Base-by-base conservation (phyloP, 2,888 invertebrate species). In the Melipona bicolor region DNA sequence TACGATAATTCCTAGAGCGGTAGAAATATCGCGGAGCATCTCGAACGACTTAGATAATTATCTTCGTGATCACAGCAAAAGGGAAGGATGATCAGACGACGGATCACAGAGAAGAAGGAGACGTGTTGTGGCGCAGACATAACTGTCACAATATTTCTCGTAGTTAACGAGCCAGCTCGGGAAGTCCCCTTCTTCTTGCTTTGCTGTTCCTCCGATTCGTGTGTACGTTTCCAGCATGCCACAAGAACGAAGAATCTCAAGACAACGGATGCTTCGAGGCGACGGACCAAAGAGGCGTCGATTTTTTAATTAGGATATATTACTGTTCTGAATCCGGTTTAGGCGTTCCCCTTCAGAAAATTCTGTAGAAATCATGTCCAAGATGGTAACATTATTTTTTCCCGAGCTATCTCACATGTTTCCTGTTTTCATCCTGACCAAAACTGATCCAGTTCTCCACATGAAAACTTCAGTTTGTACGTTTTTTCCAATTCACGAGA, bases 61-160 rank as follows among this genome's bases (percentile, higher is more conserved):
- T 91, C 92, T 78, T 71, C 52, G 85, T 84, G 80, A 89, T 89
- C 90, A 79, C 76, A 79, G 76, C 79, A 73, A 87, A 83, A 85
- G 88, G 89, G 82, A 79, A 78, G 67, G 82, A 90, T 77, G 90
- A 90, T 90, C 90, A 87, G 88, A 91, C 90, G 89, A 92, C 92
- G 91, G 92, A 92, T 93, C 93, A 91, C 92, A 93, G 92, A 88
- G 90, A 89, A 89, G 89, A 89, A 90, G 89, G 90, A 91, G 90
- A 90, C 90, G 87, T 89, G 90, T 90, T 91, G 89, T 85, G 88
- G 90, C 86, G 93, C 89, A 89, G 91, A 91, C 93, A 93, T 94
- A 93, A 94, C 91, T 93, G 94, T 94, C 94, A 92, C 93, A 92
- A 94, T 94, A 94, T 93, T 94, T 94, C 93, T 94, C 92, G 71